Evolutionary conservation across 1,140 invertebrate genomes (phyloP).

Genomic region (Sarcophaga peregrina): DNA sequence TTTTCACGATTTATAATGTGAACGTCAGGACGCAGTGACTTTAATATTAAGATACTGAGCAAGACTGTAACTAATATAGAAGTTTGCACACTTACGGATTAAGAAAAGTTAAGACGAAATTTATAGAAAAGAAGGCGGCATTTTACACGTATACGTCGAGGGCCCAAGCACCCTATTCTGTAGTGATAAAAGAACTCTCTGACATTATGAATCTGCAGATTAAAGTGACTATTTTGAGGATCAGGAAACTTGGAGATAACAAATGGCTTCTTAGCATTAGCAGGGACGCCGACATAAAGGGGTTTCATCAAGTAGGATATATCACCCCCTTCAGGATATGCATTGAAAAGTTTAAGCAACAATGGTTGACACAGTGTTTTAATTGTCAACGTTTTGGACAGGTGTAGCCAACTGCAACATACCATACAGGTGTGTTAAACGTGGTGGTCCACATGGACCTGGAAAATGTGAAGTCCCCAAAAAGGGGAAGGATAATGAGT

Average conservation of each 20-base stretch:
- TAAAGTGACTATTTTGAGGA: too few relatives aligned
- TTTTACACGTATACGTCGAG: not conserved
- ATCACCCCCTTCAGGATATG: too few relatives aligned
- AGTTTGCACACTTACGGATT: not conserved
- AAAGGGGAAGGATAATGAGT: not conserved
- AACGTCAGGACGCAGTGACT: not conserved
- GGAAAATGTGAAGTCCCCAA: constrained; percentile 5
- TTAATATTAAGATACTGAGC: not conserved
- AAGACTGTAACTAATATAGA: not conserved
- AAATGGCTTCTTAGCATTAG: not conserved
- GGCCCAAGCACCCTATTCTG: too few relatives aligned
- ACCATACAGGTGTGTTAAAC: constrained; percentile 26
- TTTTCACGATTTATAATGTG: not conserved
- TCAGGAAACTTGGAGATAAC: too few relatives aligned
- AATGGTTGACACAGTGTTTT: too few relatives aligned
- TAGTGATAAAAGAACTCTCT: too few relatives aligned
- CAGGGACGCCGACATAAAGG: not conserved
- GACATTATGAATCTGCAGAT: too few relatives aligned
- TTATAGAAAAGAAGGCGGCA: not conserved
- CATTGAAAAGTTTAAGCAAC: too few relatives aligned
- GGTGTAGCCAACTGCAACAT: constrained; percentile 5
- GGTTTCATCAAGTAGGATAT: not conserved
- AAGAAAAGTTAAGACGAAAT: not conserved
- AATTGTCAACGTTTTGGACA: too few relatives aligned
- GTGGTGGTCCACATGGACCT: not conserved